Conservation (phyloP, 2,113 vertebrate genomes). For the Progne subis region DNA sequence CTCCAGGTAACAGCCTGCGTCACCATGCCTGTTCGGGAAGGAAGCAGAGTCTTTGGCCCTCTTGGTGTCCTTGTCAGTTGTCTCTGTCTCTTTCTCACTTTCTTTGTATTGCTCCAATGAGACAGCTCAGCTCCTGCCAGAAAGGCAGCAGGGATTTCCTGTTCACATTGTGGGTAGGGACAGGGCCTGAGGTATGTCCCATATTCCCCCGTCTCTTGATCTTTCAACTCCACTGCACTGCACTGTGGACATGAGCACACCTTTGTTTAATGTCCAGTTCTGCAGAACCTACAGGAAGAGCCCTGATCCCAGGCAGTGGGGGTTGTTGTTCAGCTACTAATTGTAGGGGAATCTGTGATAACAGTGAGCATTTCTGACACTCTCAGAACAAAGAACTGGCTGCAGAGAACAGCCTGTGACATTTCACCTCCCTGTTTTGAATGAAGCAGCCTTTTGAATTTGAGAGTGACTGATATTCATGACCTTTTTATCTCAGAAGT, state of each 20-base stretch:
- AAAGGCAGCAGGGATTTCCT: neutral
- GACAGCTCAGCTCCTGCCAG: neutral
- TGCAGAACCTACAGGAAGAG: fast-evolving
- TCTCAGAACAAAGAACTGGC: neutral
- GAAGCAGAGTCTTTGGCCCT: neutral
- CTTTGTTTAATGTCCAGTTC: neutral
- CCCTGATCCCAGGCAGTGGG: neutral
- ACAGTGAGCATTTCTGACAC: neutral
- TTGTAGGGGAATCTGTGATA: neutral
- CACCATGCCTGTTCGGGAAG: fast-evolving
- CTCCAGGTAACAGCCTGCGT: neutral
- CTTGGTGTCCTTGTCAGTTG: neutral
- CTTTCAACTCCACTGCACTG: neutral
- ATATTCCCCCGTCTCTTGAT: neutral
- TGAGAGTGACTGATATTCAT: slow-evolving; percentile 1
- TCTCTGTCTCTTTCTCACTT: neutral
- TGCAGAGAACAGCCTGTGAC: neutral
- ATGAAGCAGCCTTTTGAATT: slow-evolving; percentile 1
- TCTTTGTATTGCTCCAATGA: neutral
- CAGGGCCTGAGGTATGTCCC: neutral
- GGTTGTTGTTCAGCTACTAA: neutral
- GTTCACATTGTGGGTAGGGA: neutral
- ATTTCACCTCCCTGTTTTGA: neutral
- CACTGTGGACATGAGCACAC: neutral
- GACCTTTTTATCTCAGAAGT: slow-evolving; percentile 26